Base-by-base conservation (phyloP, 2,888 invertebrate species). In the Folsomia manolachei region DNA sequence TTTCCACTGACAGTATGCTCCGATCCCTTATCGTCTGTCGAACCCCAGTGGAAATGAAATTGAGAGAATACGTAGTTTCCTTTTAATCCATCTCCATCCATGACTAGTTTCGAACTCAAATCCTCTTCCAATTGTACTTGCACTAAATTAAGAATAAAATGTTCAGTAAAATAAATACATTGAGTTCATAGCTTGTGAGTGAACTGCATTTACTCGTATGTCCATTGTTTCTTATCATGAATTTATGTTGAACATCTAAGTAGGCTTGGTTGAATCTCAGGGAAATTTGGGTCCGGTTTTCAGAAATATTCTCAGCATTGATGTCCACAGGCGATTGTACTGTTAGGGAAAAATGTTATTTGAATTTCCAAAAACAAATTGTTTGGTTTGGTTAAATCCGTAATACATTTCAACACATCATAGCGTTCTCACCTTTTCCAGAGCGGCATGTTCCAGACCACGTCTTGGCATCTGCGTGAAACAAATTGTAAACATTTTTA, bases 41-140 rank as follows among this genome's bases (percentile, higher is more conserved):
- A 68, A 0, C 80, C 80, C 80, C 80, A 80, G 56, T 80, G 80
- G 26, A 80, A 80, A 71, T 80, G 79, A 63, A 77, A 66, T 64
- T 80, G 79, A 14, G 77, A 71, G 63, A 80, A 78, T 18, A 70
- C 69, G 63, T 79, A 80, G 2, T 75, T 73, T 4, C 77, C 74
- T 70, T 71, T 72, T 27, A 79, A 69, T 23, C 74, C 78, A 73
- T 75, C 76, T 26, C 79, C 77, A 27, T 75, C 76, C 63, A 79
- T 69, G 19, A 74, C 25, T 1, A 77, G 71, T 23, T 70, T 53
- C 1, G 79, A 79, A 52, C 72, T 73, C 11, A 77, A 53, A 11
- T 74, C 69, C 23, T 76, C 72, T 1, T 70, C 72, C 18, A 80
- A 63, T 39, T 78, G 76, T 4, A 80, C 62, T 77, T 79, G 79